Base-by-base conservation (phyloP, 2,113 vertebrate species). In the Hassar affinis region DNA sequence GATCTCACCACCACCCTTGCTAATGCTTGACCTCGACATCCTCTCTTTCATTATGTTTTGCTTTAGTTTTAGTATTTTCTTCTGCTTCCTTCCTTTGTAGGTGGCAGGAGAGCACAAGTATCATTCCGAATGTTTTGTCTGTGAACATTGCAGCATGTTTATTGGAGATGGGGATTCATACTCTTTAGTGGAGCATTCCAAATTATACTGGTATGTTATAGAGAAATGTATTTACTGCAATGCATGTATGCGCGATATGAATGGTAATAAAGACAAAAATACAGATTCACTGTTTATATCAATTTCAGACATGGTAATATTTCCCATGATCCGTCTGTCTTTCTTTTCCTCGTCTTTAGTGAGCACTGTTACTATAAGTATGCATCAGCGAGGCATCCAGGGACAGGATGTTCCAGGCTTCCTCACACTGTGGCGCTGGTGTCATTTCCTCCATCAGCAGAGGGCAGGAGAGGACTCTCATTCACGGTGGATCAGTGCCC, bases 91-190 rank as follows among this genome's bases (percentile, higher is more conserved):
- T 82, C 42, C 87, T 78, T 0, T 7, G 0, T 88, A 99, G 98
- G 97, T 98, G 88, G 98, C 97, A 0, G 97, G 98, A 84, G 96
- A 97, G 85, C 95, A 97, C 89, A 99, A 97, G 89, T 99, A 97
- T 86, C 98, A 99, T 90, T 96, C 98, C 0, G 98, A 99, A 87
- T 99, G 98, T 85, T 99, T 99, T 91, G 95, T 92, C 85, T 99
- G 98, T 91, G 92, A 95, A 78, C 94, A 91, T 6, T 99, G 98
- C 64, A 91, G 90, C 45, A 89, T 91, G 1, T 95, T 97, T 88
- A 98, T 99, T 0, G 98, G 97, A 1, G 95, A 97, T 0, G 97
- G 97, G 52, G 97, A 99, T 90, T 96, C 95, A 0, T 99, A 97
- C n/a, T 95, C 94, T 0, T 93, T 99, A 59, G 94, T 98, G 77